phyloP scores from a whole-genome alignment of 2,113 vertebrate genomes.

The Suncus etruscus region DNA sequence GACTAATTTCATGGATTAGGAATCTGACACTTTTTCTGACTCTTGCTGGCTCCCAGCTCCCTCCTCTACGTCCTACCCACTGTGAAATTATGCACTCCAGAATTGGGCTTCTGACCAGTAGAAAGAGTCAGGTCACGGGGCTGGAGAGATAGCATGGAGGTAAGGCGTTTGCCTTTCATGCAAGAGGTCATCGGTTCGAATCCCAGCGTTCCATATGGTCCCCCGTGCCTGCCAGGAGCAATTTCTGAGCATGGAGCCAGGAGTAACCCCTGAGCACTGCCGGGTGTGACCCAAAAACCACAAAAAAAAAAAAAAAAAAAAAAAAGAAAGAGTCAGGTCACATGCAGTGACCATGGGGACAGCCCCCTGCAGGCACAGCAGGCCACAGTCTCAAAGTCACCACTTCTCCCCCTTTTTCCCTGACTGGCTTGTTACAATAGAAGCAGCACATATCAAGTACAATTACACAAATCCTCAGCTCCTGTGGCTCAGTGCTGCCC shows the following conservation, averaged over 20 bases:
- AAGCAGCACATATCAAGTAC: slow-evolving; percentile 8
- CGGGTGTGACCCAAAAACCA: too few relatives aligned
- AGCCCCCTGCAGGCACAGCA: not conserved
- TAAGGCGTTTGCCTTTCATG: too few relatives aligned
- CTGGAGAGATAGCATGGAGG: too few relatives aligned
- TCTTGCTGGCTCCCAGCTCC: not conserved
- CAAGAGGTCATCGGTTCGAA: too few relatives aligned
- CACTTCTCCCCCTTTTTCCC: not conserved
- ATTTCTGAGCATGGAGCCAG: too few relatives aligned
- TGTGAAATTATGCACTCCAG: not conserved
- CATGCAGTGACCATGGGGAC: not conserved
- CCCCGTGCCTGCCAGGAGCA: too few relatives aligned
- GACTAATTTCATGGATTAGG: not conserved
- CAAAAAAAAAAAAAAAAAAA: too few relatives aligned
- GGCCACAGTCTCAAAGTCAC: slow-evolving; percentile 22
- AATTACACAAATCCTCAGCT: not conserved
- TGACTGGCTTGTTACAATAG: not conserved
- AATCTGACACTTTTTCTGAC: not conserved
- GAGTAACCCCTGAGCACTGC: too few relatives aligned
- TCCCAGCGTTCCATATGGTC: too few relatives aligned
- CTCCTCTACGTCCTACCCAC: not conserved
- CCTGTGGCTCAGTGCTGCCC: not conserved
- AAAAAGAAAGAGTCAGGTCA: not conserved
- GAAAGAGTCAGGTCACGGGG: not conserved
- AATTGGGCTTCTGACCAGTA: not conserved